These are phyloP conservation scores for Synanthedon formicaeformis DNA, from an alignment of 2,888 invertebrate genomes.

Conservation along the genomic window DNA sequence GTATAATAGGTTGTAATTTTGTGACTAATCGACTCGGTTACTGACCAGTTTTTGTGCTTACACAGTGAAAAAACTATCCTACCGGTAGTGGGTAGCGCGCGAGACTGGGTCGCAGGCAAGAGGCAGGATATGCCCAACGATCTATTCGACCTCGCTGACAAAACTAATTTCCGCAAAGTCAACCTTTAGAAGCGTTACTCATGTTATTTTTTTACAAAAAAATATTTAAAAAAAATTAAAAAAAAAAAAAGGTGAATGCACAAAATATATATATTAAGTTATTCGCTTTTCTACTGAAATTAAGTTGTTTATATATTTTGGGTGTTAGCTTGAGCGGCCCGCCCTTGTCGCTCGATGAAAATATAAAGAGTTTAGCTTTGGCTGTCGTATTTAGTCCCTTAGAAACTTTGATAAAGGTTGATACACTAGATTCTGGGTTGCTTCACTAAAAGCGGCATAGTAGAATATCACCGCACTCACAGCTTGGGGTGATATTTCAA, in stretches of 20 bases:
- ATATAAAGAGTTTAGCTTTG: constrained; percentile 48
- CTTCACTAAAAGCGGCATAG: too few species aligned
- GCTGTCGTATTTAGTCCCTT: constrained; percentile 63
- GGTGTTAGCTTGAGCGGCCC: constrained; percentile 27
- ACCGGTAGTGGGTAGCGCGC: constrained; percentile 59
- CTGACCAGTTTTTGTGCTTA: constrained; percentile 49
- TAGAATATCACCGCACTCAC: too few species aligned
- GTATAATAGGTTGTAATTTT: background rate
- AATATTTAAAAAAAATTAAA: constrained; percentile 54
- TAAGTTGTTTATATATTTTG: constrained; percentile 65
- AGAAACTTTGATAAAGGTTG: constrained; percentile 11
- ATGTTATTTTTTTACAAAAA: constrained; percentile 56
- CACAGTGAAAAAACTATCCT: constrained; percentile 58
- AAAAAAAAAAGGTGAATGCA: constrained; percentile 54
- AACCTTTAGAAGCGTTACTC: constrained; percentile 31
- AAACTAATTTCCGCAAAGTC: constrained; percentile 41
- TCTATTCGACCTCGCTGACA: constrained; percentile 41
- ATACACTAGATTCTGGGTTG: too few species aligned
- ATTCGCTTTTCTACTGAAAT: constrained; percentile 44
- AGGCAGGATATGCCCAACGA: constrained; percentile 33
- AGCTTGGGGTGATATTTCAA: too few species aligned
- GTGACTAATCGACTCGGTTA: constrained; percentile 4
- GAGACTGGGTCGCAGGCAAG: constrained; percentile 55
- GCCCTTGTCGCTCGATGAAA: constrained; percentile 7
- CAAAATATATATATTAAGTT: constrained; percentile 27